Conservation (phyloP, 2,888 invertebrate species). For the Chaetoderma sp. region DNA sequence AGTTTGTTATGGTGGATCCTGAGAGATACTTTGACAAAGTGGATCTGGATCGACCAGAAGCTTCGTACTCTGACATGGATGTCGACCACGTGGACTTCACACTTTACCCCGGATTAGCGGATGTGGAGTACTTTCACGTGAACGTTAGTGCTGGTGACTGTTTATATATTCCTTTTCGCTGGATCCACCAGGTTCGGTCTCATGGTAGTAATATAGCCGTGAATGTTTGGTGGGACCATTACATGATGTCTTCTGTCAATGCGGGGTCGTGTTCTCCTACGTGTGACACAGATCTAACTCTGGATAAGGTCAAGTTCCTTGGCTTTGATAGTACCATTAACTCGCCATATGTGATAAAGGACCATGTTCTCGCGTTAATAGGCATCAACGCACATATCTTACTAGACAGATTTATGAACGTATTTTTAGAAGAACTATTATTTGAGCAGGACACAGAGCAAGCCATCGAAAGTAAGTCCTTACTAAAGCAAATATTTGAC, state of each 20-base stretch:
- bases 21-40: conserved; percentile 50
- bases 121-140: conserved; percentile 58
- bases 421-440: neutral
- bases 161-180: conserved; percentile 63
- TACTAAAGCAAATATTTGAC: neutral
- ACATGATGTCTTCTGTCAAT: neutral
- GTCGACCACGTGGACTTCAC: conserved; percentile 65
- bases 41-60: conserved; percentile 56
- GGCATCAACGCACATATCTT: neutral
- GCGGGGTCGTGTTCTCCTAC: neutral
- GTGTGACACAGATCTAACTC: neutral
- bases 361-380: neutral
- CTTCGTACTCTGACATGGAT: conserved; percentile 61
- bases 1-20: conserved; percentile 62
- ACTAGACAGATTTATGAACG: neutral
- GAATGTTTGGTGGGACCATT: conserved; percentile 45
- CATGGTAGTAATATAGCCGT: conserved; percentile 42
- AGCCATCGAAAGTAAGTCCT: neutral
- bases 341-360: neutral
- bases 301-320: neutral
- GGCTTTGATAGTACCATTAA: neutral
- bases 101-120: conserved; percentile 56
- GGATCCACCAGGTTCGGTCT: conserved; percentile 53
- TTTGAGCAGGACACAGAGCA: neutral
- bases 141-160: conserved; percentile 62